Percentiles rank a stretch among this genome's conserved stretches.
Evolutionary conservation across 2,888 invertebrate genomes (phyloP).

Genomic region (Meiosimyza decipiens): DNA sequence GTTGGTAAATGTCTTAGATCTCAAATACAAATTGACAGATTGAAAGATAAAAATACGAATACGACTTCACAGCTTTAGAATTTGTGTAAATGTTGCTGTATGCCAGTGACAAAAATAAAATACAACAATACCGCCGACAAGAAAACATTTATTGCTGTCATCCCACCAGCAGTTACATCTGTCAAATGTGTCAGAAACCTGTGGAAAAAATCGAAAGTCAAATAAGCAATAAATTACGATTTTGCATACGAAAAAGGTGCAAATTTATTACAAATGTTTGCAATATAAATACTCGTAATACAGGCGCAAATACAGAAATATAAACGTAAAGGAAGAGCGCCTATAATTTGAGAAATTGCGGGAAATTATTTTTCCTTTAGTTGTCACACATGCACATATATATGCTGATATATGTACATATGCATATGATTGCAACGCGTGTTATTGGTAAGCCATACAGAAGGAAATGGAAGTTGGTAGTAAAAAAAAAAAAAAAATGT

Average conservation of each 20-base stretch:
- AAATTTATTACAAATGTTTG: conserved; percentile 11
- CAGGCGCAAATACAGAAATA: conserved; percentile 6
- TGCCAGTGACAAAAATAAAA: background rate
- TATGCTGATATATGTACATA: too few species aligned
- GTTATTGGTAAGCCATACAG: too few species aligned
- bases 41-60: conserved; percentile 18
- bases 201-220: conserved; percentile 51
- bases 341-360: too few species aligned
- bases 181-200: conserved; percentile 41
- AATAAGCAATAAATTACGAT: conserved; percentile 18
- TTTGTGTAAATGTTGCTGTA: background rate
- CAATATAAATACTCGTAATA: conserved; percentile 28
- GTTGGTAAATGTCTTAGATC: background rate
- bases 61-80: conserved; percentile 3
- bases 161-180: background rate
- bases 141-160: background rate
- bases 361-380: too few species aligned
- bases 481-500: too few species aligned
- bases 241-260: conserved; percentile 29
- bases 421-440: too few species aligned
- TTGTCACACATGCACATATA: too few species aligned
- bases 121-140: background rate
- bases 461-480: too few species aligned
- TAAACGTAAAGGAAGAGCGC: too few species aligned
- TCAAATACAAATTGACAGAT: conserved; percentile 22